Conservation (phyloP, 2,113 vertebrate species). For the Gymnorhina tibicen region DNA sequence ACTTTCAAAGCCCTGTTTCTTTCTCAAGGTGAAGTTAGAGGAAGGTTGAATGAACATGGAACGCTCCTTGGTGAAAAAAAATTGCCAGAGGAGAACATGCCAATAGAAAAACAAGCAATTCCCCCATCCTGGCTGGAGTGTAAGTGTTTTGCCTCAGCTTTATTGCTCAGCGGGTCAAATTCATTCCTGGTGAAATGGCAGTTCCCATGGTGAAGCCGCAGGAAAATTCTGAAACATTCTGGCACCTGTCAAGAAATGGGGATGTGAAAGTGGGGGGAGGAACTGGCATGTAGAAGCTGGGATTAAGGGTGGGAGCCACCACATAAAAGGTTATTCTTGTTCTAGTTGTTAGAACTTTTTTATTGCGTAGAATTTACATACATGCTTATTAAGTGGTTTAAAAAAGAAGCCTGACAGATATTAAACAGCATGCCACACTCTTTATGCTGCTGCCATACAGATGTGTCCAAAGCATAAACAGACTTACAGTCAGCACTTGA, state of each 20-base stretch:
- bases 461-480: conserved; percentile 69
- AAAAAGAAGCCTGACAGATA: conserved; percentile 69
- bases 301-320: conserved; percentile 67
- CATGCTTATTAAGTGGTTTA: conserved; percentile 70
- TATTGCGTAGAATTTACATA: conserved; percentile 67
- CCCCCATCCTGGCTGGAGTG: background rate
- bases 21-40: conserved; percentile 46
- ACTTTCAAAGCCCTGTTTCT: conserved; percentile 35
- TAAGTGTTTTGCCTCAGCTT: conserved; percentile 28
- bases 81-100: background rate
- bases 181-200: conserved; percentile 49
- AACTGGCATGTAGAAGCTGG: conserved; percentile 49
- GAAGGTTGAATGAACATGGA: conserved; percentile 12
- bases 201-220: conserved; percentile 47
- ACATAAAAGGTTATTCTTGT: conserved; percentile 67
- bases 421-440: conserved; percentile 67
- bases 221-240: conserved; percentile 53
- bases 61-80: background rate
- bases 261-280: conserved; percentile 58
- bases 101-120: conserved; percentile 17
- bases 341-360: conserved; percentile 66
- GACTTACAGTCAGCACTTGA: conserved; percentile 38
- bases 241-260: conserved; percentile 61
- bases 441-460: conserved; percentile 68
- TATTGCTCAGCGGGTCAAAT: conserved; percentile 58